Evolutionary conservation across 2,797 vertebrate genomes (phyloP).

Genomic region (Clamator glandarius): DNA sequence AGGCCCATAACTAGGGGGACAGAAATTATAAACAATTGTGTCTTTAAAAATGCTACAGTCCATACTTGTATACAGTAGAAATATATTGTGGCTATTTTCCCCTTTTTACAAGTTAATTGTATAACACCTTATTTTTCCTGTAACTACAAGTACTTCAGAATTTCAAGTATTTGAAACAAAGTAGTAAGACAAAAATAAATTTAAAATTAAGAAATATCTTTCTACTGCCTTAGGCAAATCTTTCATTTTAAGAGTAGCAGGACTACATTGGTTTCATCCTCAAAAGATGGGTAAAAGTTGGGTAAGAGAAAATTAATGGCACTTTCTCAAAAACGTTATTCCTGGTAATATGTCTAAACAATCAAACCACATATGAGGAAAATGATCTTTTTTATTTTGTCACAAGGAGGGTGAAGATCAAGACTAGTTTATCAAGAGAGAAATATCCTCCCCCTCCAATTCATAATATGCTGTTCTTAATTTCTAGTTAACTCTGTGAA

Average conservation of each 20-base stretch:
- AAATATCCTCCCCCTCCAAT: not conserved
- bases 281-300: not conserved
- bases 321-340: not conserved
- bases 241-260: not conserved
- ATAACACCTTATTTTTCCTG: not conserved
- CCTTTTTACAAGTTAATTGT: not conserved
- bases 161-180: not conserved
- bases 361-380: not conserved
- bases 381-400: not conserved
- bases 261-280: not conserved
- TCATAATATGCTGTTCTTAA: not conserved
- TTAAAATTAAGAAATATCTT: not conserved
- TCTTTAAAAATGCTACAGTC: not conserved
- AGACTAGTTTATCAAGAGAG: not conserved
- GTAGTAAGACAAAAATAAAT: not conserved
- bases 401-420: not conserved
- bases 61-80: not conserved
- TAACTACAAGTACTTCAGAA: not conserved
- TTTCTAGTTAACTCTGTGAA: conserved; percentile 66
- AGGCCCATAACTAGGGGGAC: not conserved
- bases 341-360: not conserved
- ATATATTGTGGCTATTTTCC: not conserved
- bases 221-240: not conserved
- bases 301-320: not conserved
- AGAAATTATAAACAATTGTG: not conserved